Conservation (phyloP, 2,113 vertebrate species). For the Hyperoodon ampullatus region DNA sequence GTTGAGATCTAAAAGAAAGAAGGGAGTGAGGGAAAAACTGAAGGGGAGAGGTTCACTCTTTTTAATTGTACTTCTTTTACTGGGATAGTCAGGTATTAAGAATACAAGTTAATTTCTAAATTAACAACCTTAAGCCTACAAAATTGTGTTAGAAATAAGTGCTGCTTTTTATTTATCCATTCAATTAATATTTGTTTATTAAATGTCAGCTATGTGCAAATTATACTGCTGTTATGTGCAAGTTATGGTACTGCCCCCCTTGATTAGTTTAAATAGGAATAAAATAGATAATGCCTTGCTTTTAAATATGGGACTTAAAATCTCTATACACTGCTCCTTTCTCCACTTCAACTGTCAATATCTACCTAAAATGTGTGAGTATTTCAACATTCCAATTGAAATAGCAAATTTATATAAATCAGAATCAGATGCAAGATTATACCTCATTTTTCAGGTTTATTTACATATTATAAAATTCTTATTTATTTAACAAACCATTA, state of each 20-base stretch:
- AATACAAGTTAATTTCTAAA: background rate
- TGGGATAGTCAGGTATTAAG: background rate
- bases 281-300: background rate
- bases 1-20: background rate
- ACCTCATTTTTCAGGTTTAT: background rate
- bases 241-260: background rate
- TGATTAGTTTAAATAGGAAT: background rate
- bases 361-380: background rate
- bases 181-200: background rate
- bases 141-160: background rate
- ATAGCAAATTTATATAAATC: background rate
- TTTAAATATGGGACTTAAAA: background rate
- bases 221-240: background rate
- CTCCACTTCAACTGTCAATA: background rate
- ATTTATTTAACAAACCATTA: constrained; percentile 40
- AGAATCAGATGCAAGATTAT: background rate
- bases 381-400: background rate
- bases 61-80: background rate
- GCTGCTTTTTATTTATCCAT: background rate
- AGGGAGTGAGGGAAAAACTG: background rate
- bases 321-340: background rate
- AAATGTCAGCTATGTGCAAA: background rate
- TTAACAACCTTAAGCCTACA: background rate
- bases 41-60: background rate
- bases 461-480: constrained; percentile 61